These are phyloP conservation scores for Crocuta crocuta DNA, from an alignment of 2,113 vertebrate species.

Conservation along the genomic window DNA sequence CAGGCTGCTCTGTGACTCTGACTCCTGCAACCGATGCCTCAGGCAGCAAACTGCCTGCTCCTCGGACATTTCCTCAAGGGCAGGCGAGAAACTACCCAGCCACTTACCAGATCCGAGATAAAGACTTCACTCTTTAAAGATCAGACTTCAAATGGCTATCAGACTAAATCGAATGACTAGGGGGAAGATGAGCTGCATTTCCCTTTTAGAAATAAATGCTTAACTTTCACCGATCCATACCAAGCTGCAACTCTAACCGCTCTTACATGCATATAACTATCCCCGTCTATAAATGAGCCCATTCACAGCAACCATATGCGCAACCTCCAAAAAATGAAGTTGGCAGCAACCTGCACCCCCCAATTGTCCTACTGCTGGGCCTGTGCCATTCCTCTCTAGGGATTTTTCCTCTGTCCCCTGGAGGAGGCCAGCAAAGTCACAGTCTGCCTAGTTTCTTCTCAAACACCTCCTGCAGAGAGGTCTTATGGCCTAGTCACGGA, in stretches of 20 bases:
- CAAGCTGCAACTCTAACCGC: neutral
- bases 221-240: neutral
- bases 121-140: conserved; percentile 45
- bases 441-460: neutral
- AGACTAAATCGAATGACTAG: neutral
- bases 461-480: neutral
- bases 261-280: neutral
- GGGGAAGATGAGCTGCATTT: neutral
- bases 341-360: neutral
- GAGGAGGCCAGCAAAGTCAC: neutral
- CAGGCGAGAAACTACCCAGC: neutral
- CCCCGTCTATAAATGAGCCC: neutral
- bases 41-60: neutral
- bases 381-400: neutral
- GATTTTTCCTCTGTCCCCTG: neutral
- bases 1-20: neutral
- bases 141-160: neutral
- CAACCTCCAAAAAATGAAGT: neutral
- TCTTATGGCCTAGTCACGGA: neutral
- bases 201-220: conserved; percentile 38
- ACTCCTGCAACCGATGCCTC: neutral
- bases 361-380: neutral
- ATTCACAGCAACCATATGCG: neutral
- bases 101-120: neutral
- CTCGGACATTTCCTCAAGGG: neutral